Evolutionary conservation across 2,888 invertebrate species (phyloP).

Genomic region (Thyatira batis): DNA sequence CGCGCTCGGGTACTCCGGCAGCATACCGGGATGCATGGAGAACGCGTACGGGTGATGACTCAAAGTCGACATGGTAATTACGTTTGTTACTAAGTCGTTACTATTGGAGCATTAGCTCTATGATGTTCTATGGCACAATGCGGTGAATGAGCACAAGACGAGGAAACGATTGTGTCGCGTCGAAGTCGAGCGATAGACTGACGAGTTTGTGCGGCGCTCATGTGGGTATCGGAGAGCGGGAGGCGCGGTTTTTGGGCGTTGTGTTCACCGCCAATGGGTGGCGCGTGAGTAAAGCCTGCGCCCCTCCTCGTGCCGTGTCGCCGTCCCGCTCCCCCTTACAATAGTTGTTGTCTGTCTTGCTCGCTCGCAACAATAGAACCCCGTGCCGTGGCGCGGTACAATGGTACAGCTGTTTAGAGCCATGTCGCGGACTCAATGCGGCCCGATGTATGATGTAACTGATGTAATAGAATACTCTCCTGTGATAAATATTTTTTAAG

Average conservation of each 20-base stretch:
- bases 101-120: slow-evolving; percentile 64
- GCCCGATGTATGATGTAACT: slow-evolving; percentile 64
- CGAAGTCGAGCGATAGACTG: slow-evolving; percentile 77
- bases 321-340: slow-evolving; percentile 46
- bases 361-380: slow-evolving; percentile 50
- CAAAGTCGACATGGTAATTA: slow-evolving; percentile 69
- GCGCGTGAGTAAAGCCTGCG: slow-evolving; percentile 59
- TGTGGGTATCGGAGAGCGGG: slow-evolving; percentile 58
- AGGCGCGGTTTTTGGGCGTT: slow-evolving; percentile 69
- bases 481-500: slow-evolving; percentile 37
- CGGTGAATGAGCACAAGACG: slow-evolving; percentile 60
- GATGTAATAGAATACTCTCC: slow-evolving; percentile 56
- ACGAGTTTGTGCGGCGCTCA: slow-evolving; percentile 50
- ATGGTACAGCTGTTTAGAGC: slow-evolving; percentile 72
- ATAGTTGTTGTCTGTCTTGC: slow-evolving; percentile 37
- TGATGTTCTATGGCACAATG: slow-evolving; percentile 68
- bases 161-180: slow-evolving; percentile 70
- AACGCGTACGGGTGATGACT: slow-evolving; percentile 81
- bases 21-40: slow-evolving; percentile 77
- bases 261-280: slow-evolving; percentile 56
- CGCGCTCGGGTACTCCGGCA: slow-evolving; percentile 70
- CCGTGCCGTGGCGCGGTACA: slow-evolving; percentile 56
- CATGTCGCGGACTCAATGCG: slow-evolving; percentile 58
- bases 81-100: slow-evolving; percentile 38
- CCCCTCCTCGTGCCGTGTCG: slow-evolving; percentile 54